phyloP scores from a whole-genome alignment of 2,797 vertebrate genomes.

The Lates japonicus region DNA sequence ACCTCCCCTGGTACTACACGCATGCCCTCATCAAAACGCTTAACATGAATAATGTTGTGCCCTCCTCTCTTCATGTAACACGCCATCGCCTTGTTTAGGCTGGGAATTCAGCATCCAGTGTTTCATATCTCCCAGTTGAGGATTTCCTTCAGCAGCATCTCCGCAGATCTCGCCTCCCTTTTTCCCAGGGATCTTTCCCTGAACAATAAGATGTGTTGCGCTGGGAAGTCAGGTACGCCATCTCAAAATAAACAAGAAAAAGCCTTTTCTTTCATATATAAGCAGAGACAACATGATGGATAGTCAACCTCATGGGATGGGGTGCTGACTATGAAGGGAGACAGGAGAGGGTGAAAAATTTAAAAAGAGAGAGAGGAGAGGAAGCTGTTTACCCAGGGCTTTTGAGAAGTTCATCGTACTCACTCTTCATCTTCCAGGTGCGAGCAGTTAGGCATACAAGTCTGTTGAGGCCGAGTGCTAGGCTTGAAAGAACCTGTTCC shows the following conservation, averaged over 20 bases:
- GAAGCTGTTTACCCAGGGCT: conserved; percentile 90
- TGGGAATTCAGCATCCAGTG: conserved; percentile 67
- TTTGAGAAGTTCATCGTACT: conserved; percentile 99
- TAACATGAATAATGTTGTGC: conserved; percentile 81
- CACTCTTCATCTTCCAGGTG: conserved; percentile 99
- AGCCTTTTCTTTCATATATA: conserved; percentile 51
- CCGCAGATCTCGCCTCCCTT: conserved; percentile 44
- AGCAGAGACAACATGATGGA: conserved; percentile 72
- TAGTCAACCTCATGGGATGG: conserved; percentile 62
- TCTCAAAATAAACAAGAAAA: conserved; percentile 54
- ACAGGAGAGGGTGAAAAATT: background rate
- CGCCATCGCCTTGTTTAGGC: conserved; percentile 76
- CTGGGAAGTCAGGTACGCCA: conserved; percentile 43
- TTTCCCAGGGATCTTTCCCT: conserved; percentile 58
- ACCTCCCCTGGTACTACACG: conserved; percentile 71
- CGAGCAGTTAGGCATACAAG: conserved; percentile 98
- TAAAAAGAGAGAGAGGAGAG: conserved; percentile 9
- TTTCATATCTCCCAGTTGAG: conserved; percentile 65
- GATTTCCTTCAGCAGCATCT: conserved; percentile 65
- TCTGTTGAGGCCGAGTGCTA: conserved; percentile 69
- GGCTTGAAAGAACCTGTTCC: conserved; percentile 74
- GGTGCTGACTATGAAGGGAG: conserved; percentile 17
- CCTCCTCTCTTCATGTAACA: conserved; percentile 62
- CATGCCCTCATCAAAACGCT: conserved; percentile 85
- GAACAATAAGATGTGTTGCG: conserved; percentile 59